These are phyloP conservation scores for Thryonomys swinderianus DNA, from an alignment of 2,113 vertebrate species.

Conservation along the genomic window DNA sequence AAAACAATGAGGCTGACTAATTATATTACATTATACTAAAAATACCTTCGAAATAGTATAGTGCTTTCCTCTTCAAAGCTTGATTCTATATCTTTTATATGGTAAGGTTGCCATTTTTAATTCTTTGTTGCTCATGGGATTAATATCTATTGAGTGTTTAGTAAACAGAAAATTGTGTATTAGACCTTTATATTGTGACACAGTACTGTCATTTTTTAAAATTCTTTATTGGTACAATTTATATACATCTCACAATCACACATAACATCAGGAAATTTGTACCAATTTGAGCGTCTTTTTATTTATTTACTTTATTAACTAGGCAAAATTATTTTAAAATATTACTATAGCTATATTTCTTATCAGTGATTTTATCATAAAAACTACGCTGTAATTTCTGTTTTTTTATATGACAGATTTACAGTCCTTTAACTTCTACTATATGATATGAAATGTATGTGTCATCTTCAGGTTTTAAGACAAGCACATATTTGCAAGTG, in stretches of 20 bases:
- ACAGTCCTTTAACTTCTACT: background rate
- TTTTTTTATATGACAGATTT: conserved; percentile 18
- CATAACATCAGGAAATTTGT: too few relatives aligned
- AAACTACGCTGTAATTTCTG: background rate
- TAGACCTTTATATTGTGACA: background rate
- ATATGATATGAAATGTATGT: background rate
- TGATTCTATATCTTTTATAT: background rate
- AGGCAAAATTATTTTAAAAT: background rate
- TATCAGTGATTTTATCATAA: background rate
- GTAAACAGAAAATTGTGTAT: background rate
- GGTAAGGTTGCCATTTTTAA: background rate
- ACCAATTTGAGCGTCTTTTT: background rate
- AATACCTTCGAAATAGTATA: background rate
- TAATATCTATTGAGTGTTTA: background rate
- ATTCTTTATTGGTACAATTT: too few relatives aligned
- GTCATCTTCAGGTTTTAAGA: background rate
- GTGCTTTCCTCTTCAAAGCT: background rate
- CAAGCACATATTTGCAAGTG: background rate
- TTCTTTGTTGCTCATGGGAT: background rate
- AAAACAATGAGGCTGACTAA: background rate
- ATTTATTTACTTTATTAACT: background rate
- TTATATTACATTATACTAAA: background rate
- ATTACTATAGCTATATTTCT: background rate
- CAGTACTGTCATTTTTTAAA: too few relatives aligned
- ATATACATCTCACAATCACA: too few relatives aligned